Percentiles rank a stretch among this genome's conserved stretches.
These are phyloP conservation scores for Brachionus rubens DNA, from an alignment of 1,140 invertebrate species.

Conservation along the genomic window DNA sequence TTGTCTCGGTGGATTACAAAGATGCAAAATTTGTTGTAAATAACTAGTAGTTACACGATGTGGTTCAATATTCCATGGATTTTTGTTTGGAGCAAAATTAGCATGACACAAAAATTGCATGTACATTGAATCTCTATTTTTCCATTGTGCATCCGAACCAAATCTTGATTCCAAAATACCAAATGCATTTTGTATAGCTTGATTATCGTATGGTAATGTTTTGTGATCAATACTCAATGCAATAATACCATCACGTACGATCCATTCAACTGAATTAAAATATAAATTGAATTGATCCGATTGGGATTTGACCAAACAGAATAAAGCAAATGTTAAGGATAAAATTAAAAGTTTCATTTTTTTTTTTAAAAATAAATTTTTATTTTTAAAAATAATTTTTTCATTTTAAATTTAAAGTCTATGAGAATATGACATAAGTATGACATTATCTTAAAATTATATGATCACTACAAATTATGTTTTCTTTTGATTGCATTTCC, in stretches of 20 bases:
- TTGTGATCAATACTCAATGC: constrained; percentile 18
- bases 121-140: constrained; percentile 4
- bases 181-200: background rate
- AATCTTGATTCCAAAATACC: background rate
- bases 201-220: background rate
- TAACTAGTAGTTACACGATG: constrained; percentile 24
- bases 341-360: constrained; percentile 9
- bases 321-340: background rate
- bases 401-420: too few relatives aligned
- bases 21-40: constrained; percentile 6
- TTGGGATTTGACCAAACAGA: background rate
- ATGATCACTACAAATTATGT: too few relatives aligned
- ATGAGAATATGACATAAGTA: too few relatives aligned
- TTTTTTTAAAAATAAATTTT: background rate
- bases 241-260: background rate
- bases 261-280: constrained; percentile 17
- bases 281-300: background rate
- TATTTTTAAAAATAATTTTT: too few relatives aligned
- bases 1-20: constrained; percentile 25
- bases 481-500: too few relatives aligned
- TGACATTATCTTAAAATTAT: too few relatives aligned
- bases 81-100: background rate
- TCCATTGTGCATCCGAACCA: background rate
- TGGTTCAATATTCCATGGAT: constrained; percentile 35
- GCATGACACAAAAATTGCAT: constrained; percentile 33